Evolutionary conservation across 2,888 invertebrate species (phyloP).

Genomic region (Acleris emargana): DNA sequence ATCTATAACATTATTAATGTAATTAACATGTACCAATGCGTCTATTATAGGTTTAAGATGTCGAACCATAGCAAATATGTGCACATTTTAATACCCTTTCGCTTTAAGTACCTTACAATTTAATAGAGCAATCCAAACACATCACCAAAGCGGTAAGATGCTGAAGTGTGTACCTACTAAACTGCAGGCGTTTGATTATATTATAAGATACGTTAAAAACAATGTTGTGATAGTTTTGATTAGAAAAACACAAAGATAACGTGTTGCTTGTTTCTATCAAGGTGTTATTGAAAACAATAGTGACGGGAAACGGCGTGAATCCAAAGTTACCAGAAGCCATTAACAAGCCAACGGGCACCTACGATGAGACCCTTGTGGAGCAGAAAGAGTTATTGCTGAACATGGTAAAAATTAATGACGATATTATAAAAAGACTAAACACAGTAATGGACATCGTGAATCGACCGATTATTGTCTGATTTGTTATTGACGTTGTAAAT

Average conservation of each 20-base stretch:
- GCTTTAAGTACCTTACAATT: too few relatives aligned
- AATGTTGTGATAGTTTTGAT: not conserved
- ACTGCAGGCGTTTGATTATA: not conserved
- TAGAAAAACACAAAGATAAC: not conserved
- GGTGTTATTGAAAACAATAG: not conserved
- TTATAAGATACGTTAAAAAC: not conserved
- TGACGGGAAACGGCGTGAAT: not conserved
- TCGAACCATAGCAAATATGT: too few relatives aligned
- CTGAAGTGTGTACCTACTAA: too few relatives aligned
- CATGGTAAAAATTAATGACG: not conserved
- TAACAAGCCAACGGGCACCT: not conserved
- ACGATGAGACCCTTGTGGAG: not conserved
- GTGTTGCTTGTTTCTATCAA: not conserved
- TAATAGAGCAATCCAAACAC: too few relatives aligned
- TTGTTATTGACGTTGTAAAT: too few relatives aligned
- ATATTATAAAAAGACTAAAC: not conserved
- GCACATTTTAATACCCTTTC: too few relatives aligned
- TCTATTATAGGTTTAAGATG: too few relatives aligned
- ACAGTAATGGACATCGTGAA: not conserved
- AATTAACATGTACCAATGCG: too few relatives aligned
- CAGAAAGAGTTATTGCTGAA: constrained; percentile 11
- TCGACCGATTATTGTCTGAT: too few relatives aligned
- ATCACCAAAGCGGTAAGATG: too few relatives aligned
- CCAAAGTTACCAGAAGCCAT: not conserved
- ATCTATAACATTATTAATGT: too few relatives aligned